Evolutionary conservation across 2,888 invertebrate species (phyloP), one percentile per base, ranked within the genome.

Genomic region (Philonicus albiceps): DNA sequence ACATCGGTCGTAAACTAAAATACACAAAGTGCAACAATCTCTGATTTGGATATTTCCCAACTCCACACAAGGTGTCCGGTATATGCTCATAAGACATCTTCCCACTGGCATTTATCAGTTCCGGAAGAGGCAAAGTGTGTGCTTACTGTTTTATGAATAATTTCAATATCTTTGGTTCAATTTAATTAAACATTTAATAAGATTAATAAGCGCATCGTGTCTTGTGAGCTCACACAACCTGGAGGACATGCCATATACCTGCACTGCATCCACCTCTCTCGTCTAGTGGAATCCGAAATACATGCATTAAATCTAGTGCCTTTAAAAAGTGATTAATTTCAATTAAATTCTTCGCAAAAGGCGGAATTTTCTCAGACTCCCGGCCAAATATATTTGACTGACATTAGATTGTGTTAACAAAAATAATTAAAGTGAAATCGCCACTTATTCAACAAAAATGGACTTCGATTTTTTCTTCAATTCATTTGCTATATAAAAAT

Each of bases 311-410:
- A 37, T 83, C 55, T 64, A 83, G 64, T 83, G 80, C 80, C 80
- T 80, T 80, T 53, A 80, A 49, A 76, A 80, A 74, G 74, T 74
- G 74, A 19, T 43, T 37, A 34, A 78, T 34, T 74, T 74, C 34
- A 64, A 64, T 64, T 34, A 74, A 83, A 83, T n/a, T 83, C 27
- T 83, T 34, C 49, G 30, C 49, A 55, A 49, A 81, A 22, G 81
- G 55, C 30, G 64, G 40, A 30, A 64, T 19, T 37, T 49, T 31
- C 30, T 89, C 90, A 90, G 90, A 90, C 88, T 90, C 91, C 90
- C 91, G 91, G 92, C 91, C 91, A 90, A 89, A 89, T 88, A 89
- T 90, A 91, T 92, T 91, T 92, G 92, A 92, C 92, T 92, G 92
- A 92, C 92, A 90, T 49, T 74, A 37, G 49, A 53, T 31, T 53